A percentile compares a stretch with the other conserved stretches of the same genome.
phyloP scores from a whole-genome alignment of 2,113 vertebrate genomes.

The Oryzias curvinotus region DNA sequence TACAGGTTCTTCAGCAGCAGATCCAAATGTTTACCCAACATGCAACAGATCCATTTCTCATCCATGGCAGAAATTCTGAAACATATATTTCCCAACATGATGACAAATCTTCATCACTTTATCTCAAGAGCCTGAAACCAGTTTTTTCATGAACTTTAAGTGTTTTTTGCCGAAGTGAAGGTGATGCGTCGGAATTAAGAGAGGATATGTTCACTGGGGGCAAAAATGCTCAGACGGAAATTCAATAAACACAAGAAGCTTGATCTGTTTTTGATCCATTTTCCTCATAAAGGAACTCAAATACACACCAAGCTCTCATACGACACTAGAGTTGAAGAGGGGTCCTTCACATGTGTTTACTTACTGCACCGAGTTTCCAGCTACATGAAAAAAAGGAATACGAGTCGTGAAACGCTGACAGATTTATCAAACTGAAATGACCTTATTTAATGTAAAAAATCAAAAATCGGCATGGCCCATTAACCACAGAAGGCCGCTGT shows the following conservation, averaged over 20 bases:
- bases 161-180: too few species aligned
- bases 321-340: conserved; percentile 15
- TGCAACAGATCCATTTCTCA: neutral
- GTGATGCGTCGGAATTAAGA: too few species aligned
- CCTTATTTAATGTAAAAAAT: conserved; percentile 14
- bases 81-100: neutral
- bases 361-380: conserved; percentile 10
- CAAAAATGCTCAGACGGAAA: too few species aligned
- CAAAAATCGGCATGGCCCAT: conserved; percentile 37
- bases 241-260: too few species aligned
- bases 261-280: too few species aligned
- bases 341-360: conserved; percentile 25
- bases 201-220: too few species aligned
- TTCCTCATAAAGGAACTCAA: neutral
- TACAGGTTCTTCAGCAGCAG: too few species aligned
- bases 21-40: neutral
- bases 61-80: neutral
- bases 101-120: neutral
- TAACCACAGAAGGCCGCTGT: conserved; percentile 35
- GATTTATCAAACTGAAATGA: conserved; percentile 44
- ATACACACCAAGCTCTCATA: conserved; percentile 16
- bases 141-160: neutral
- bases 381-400: conserved; percentile 15
- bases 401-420: conserved; percentile 21
- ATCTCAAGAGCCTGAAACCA: neutral